Evolutionary conservation across 2,797 vertebrate genomes (phyloP).

Genomic region (Halcyon smyrnensis): DNA sequence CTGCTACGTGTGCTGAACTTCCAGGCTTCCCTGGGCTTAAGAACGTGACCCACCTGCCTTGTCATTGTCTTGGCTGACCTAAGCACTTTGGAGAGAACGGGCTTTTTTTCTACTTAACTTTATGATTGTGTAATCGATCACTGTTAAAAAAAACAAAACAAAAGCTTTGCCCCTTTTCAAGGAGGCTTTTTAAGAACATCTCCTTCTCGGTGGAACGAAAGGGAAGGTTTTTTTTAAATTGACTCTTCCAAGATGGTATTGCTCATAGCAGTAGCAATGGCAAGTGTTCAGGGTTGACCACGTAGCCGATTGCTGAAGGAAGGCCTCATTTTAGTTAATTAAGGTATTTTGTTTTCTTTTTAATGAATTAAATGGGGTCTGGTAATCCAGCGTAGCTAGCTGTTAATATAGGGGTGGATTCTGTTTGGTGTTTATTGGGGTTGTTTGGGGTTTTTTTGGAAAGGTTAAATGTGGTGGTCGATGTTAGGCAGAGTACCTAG

Average conservation of each 20-base stretch:
- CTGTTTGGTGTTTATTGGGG: neutral
- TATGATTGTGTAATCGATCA: accelerated
- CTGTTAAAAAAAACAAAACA: neutral
- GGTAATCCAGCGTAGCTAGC: neutral
- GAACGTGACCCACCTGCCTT: neutral
- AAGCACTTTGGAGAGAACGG: neutral
- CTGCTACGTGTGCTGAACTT: neutral
- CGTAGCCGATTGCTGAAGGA: neutral
- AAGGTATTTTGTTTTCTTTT: neutral
- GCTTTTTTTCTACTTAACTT: neutral
- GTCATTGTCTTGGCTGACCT: neutral
- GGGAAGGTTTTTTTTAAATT: no score
- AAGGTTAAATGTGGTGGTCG: neutral
- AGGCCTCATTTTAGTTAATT: neutral
- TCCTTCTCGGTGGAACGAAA: neutral
- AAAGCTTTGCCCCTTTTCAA: neutral
- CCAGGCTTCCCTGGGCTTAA: neutral
- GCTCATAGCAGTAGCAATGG: neutral
- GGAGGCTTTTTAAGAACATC: neutral
- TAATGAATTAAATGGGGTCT: neutral
- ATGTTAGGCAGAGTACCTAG: accelerated
- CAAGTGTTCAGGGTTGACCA: neutral
- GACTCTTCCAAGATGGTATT: accelerated
- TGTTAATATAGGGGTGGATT: neutral
- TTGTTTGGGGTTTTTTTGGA: neutral